Conservation (phyloP, 2,797 vertebrate species). For the Lepilemur ruficaudatus region DNA sequence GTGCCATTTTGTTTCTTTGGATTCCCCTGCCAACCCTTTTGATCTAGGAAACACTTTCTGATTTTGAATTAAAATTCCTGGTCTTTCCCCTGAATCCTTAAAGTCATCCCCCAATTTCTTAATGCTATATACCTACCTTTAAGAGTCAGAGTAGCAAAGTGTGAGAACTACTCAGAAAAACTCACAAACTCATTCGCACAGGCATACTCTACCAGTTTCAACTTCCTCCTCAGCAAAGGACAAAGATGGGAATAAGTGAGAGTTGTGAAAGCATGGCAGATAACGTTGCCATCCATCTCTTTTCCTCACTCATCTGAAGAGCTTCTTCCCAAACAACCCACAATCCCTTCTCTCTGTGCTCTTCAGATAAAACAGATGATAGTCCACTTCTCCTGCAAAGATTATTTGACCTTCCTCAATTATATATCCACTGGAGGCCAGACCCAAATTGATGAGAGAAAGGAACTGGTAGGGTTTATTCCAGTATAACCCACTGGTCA, state of each 20-base stretch:
- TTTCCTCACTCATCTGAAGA: neutral
- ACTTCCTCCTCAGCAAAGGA: neutral
- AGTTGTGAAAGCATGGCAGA: neutral
- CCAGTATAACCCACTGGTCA: slow-evolving; percentile 77
- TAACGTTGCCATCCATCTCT: neutral
- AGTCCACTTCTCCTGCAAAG: neutral
- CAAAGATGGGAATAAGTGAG: neutral
- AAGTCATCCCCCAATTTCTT: neutral
- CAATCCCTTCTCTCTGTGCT: slow-evolving; percentile 23
- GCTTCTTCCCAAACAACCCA: neutral
- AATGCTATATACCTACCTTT: neutral
- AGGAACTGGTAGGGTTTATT: slow-evolving; percentile 31
- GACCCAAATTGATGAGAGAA: slow-evolving; percentile 32
- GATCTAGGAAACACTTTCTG: neutral
- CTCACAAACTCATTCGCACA: neutral
- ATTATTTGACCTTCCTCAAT: slow-evolving; percentile 16
- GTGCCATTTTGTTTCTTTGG: neutral
- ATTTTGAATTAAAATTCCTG: neutral
- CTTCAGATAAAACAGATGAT: slow-evolving; percentile 58
- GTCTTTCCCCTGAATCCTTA: neutral
- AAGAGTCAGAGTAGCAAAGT: neutral
- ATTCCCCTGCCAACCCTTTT: neutral
- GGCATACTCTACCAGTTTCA: neutral
- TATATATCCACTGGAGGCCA: slow-evolving; percentile 1
- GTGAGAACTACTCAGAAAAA: neutral